phyloP scores from a whole-genome alignment of 1,140 invertebrate genomes.

The Drosophila obscura region DNA sequence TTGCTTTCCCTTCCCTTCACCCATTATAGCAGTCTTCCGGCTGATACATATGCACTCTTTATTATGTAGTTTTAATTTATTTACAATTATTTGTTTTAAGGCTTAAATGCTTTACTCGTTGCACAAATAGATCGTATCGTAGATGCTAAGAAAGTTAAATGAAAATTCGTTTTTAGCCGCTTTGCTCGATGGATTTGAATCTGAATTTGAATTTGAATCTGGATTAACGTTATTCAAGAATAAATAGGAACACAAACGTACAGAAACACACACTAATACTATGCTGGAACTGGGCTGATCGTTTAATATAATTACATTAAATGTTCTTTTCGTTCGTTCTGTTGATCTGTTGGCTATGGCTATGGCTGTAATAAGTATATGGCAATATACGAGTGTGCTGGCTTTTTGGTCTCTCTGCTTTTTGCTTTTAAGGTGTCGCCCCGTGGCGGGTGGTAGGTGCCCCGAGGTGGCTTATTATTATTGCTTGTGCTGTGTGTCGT shows the following conservation, averaged over 20 bases:
- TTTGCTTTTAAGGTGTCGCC: conserved; percentile 19
- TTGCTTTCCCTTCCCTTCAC: conserved; percentile 1
- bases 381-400: conserved; percentile 4
- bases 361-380: conserved; percentile 15
- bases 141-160: conserved; percentile 65
- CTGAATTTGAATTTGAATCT: conserved; percentile 55
- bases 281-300: conserved; percentile 61
- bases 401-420: conserved; percentile 67
- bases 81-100: conserved; percentile 75
- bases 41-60: conserved; percentile 74
- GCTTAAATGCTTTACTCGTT: conserved; percentile 76
- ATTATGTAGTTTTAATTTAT: conserved; percentile 79
- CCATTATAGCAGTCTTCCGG: no score
- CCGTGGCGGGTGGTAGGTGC: not conserved
- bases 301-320: conserved; percentile 48
- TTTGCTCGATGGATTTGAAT: conserved; percentile 70
- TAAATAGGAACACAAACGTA: conserved; percentile 80
- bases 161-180: conserved; percentile 74
- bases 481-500: conserved; percentile 32
- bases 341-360: conserved; percentile 60
- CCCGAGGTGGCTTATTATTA: conserved; percentile 39
- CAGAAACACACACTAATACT: conserved; percentile 67
- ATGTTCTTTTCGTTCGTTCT: conserved; percentile 48
- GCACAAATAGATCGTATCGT: conserved; percentile 66
- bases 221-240: conserved; percentile 62